Base-by-base conservation (phyloP, 2,797 vertebrate species). In the Morelia viridis region DNA sequence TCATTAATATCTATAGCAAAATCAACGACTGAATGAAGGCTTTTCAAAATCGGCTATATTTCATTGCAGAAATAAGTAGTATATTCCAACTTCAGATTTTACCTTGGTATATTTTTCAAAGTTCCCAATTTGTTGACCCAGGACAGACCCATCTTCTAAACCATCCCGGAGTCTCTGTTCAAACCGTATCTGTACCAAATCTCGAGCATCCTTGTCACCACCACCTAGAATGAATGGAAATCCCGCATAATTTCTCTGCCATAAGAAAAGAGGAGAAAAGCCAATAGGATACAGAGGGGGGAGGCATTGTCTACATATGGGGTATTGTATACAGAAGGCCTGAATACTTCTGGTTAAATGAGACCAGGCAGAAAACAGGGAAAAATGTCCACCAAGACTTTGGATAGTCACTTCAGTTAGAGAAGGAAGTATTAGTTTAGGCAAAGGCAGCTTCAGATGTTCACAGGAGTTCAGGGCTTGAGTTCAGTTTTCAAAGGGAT, bases 51-150 rank as follows among this genome's bases (percentile, higher is more conserved):
- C 71, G 0, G 9, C 0, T 35, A 64, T 15, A 28, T 80, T 65
- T 11, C 17, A 0, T 15, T 31, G 1, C 8, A 28, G 15, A 19
- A 58, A 6, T 17, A 68, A 35, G 56, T 31, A n/a, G 0, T 35
- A 22, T 0, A 89, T 31, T 88, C 31, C 35, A n/a, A 12, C 28
- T 0, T 26, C 92, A 12, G 57, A 12, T 90, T 91, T 92, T 94
- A 99, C 99, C 98, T 98, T 99, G 65, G 99, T 99, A 94, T 99
- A 96, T 92, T 95, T 98, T 96, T 99, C 99, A n/a, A 99, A 99
- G 94, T 95, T 97, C 85, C 99, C 99, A 8, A 99, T 98, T 60
- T 97, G 96, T 64, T 97, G 96, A 90, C 94, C 94, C 8, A 96
- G 83, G 64, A 97, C 96, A 0, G 98, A 97, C 0, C 95, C 94